Conservation (phyloP, 64 coral and sea anemone genomes). For the Platygyra sinensis region DNA sequence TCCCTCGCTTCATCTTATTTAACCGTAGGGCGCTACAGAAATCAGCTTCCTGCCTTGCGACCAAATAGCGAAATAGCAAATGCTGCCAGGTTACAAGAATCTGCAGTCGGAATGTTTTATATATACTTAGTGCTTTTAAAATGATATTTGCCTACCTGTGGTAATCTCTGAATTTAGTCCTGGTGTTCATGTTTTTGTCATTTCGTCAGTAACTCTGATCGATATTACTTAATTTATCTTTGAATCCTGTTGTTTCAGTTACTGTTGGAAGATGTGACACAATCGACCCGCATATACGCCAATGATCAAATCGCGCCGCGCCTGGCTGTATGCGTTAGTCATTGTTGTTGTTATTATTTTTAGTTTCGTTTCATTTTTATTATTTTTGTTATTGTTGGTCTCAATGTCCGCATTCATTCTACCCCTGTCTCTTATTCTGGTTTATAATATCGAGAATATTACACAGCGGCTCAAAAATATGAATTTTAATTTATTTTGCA, state of each 20-base stretch:
- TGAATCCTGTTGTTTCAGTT: neutral
- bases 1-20: neutral
- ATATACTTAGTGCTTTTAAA: neutral
- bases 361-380: too few relatives aligned
- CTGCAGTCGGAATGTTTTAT: neutral
- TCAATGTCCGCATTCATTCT: too few relatives aligned
- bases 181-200: neutral
- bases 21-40: neutral
- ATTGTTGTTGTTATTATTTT: too few relatives aligned
- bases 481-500: too few relatives aligned
- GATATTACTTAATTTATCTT: neutral
- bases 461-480: too few relatives aligned
- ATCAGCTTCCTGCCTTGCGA: neutral
- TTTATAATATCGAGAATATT: too few relatives aligned
- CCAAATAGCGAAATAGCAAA: neutral
- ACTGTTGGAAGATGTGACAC: constrained; percentile 6
- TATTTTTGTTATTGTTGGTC: too few relatives aligned
- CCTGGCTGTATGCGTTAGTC: too few relatives aligned
- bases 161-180: neutral
- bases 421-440: too few relatives aligned
- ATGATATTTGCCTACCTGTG: neutral
- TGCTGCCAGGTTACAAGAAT: neutral
- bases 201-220: neutral
- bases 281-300: too few relatives aligned
- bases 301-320: too few relatives aligned